These are phyloP conservation scores for Oryctes rhinoceros DNA, from an alignment of 1,140 invertebrate species.

Conservation along the genomic window DNA sequence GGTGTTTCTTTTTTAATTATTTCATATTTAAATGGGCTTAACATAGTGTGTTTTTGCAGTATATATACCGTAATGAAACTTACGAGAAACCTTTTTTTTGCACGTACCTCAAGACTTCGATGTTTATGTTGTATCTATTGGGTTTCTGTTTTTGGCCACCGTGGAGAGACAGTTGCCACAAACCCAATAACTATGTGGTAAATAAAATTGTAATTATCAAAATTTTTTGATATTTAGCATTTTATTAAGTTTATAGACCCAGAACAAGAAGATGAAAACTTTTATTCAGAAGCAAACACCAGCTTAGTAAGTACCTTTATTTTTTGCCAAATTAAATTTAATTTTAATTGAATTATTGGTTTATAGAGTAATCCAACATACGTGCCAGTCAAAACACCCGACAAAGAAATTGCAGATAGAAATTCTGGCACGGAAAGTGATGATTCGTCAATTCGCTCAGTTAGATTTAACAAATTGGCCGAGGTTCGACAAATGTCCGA, in stretches of 20 bases:
- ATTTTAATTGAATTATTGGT: conserved; percentile 41
- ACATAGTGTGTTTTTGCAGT: conserved; percentile 68
- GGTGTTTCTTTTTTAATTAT: conserved; percentile 63
- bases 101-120: conserved; percentile 87
- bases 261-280: conserved; percentile 73
- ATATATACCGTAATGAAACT: conserved; percentile 80
- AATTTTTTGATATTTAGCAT: conserved; percentile 45
- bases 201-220: conserved; percentile 41
- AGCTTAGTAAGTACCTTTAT: conserved; percentile 63
- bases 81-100: conserved; percentile 90
- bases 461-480: conserved; percentile 83
- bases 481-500: conserved; percentile 86
- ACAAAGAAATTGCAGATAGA: conserved; percentile 66
- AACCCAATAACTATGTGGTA: conserved; percentile 73
- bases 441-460: conserved; percentile 78
- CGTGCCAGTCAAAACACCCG: conserved; percentile 82
- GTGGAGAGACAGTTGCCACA: conserved; percentile 81
- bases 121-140: conserved; percentile 86
- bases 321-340: conserved; percentile 25
- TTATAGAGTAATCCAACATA: conserved; percentile 82
- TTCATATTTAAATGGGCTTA: conserved; percentile 14
- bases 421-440: conserved; percentile 84
- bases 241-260: conserved; percentile 70
- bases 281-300: conserved; percentile 68
- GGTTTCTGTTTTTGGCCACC: conserved; percentile 84